Conservation (phyloP, 2,888 invertebrate species). For the Xylota segnis region DNA sequence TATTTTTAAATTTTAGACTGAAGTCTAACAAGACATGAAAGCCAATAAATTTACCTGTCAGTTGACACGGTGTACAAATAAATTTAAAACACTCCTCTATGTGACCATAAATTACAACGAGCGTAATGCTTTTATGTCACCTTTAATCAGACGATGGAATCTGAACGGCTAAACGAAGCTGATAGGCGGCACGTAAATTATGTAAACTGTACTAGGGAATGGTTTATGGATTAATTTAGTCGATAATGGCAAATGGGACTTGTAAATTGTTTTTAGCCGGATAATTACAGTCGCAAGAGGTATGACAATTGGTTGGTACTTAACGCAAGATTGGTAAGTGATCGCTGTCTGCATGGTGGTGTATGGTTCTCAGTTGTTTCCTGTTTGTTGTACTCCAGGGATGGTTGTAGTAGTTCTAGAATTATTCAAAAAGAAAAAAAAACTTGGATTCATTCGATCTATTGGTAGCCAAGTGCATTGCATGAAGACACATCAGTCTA, state of each 20-base stretch:
- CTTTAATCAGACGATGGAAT: constrained; percentile 31
- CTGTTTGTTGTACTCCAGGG: too few species aligned
- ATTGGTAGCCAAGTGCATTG: too few species aligned
- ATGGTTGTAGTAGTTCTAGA: neutral
- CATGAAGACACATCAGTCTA: too few species aligned
- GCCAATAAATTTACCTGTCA: constrained; percentile 43
- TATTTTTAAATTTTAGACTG: neutral
- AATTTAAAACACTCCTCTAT: constrained; percentile 30
- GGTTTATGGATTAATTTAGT: constrained; percentile 27
- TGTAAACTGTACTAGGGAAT: constrained; percentile 23
- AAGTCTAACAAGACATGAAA: constrained; percentile 6
- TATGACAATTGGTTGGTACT: neutral
- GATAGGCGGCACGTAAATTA: constrained; percentile 33
- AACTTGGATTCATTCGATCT: too few species aligned
- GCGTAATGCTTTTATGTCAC: constrained; percentile 15
- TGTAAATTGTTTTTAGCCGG: constrained; percentile 19
- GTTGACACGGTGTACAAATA: constrained; percentile 20
- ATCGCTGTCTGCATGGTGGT: neutral
- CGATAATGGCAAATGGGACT: constrained; percentile 37
- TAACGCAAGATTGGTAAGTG: neutral
- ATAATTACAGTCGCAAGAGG: constrained; percentile 24
- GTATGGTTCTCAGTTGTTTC: neutral
- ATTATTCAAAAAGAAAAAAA: too few species aligned
- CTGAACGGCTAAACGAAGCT: constrained; percentile 20
- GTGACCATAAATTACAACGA: constrained; percentile 32